Base-by-base conservation (phyloP, 2,797 vertebrate species). In the Pangasius krempfi region DNA sequence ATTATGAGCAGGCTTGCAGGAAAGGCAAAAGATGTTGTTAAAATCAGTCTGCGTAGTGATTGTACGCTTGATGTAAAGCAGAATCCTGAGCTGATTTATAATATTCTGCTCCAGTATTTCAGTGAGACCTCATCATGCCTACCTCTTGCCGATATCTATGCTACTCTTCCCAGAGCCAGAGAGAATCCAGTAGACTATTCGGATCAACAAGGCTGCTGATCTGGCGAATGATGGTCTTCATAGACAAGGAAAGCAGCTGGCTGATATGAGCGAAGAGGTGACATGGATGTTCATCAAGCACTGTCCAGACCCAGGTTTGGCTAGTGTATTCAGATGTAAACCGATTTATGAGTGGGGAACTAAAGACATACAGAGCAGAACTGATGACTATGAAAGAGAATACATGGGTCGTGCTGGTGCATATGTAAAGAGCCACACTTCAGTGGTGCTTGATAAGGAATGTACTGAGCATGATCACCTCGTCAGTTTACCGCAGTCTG, bases 371-470 rank as follows among this genome's bases (percentile, higher is more conserved):
- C 87, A 90, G 47, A 3, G 66, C 47, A 78, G 85, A 25, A 87
- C 89, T 72, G 80, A 89, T 85, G 72, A 85, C 0, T 90, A 87
- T 27, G 85, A 90, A 66, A 90, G 75, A 25, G 89, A 90, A 66
- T n/a, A 70, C 80, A 85, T 20, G 56, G 20, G 56, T 5, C 56
- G 16, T 22, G 18, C 56, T 20, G 56, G 56, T 58, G 56, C 20
- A 20, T 20, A 58, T 20, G 4, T 58, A 22, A 18, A 58, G 56
- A 58, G 56, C 16, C 56, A 58, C 16, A 54, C 52, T 54, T 54
- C 52, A 54, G 14, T 2, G 12, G 52, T 54, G 52, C 52, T 52
- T 13, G 12, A 52, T 13, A 52, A 52, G 52, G 52, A 52, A 52
- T 52, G 52, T 52, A 13, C 9, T 12, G 52, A 52, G 52, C 52